These are phyloP conservation scores for Hypsibius dujardini DNA, from an alignment of 1,140 invertebrate species.

Conservation along the genomic window DNA sequence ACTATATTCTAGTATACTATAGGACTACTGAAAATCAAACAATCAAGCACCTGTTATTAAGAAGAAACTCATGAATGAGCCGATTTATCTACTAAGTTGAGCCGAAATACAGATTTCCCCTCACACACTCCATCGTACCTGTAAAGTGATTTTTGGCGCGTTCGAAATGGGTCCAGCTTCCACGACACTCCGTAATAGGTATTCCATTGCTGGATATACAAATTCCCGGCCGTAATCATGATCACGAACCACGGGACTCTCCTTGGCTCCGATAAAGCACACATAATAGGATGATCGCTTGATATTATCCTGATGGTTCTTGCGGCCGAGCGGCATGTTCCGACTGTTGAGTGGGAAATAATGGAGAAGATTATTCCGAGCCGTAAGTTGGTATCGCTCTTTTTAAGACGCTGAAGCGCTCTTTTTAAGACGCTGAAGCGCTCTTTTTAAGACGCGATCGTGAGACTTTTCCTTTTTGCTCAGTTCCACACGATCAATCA, in stretches of 20 bases:
- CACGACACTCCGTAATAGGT: conserved; percentile 61
- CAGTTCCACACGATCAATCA: neutral
- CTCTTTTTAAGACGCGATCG: neutral
- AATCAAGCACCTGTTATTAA: too few relatives aligned
- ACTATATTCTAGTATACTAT: too few relatives aligned
- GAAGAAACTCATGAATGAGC: too few relatives aligned
- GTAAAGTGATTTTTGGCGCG: conserved; percentile 50
- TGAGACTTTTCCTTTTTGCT: neutral
- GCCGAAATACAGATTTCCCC: too few relatives aligned
- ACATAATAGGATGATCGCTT: conserved; percentile 94
- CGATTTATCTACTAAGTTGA: too few relatives aligned
- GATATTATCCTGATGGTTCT: conserved; percentile 41
- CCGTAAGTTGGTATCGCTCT: neutral
- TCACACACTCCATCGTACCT: conserved; percentile 25
- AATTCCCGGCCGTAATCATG: conserved; percentile 45
- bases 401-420: neutral
- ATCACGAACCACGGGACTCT: conserved; percentile 60
- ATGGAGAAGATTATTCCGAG: neutral
- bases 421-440: neutral
- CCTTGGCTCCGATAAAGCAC: conserved; percentile 88
- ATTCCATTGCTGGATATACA: conserved; percentile 59
- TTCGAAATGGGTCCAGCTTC: conserved; percentile 57
- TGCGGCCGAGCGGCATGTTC: conserved; percentile 11
- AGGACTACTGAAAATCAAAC: too few relatives aligned
- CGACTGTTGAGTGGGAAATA: neutral